Percentiles rank a stretch among this genome's conserved stretches.
Evolutionary conservation across 2,113 vertebrate species (phyloP).

Genomic region (Cryptotis parvus): DNA sequence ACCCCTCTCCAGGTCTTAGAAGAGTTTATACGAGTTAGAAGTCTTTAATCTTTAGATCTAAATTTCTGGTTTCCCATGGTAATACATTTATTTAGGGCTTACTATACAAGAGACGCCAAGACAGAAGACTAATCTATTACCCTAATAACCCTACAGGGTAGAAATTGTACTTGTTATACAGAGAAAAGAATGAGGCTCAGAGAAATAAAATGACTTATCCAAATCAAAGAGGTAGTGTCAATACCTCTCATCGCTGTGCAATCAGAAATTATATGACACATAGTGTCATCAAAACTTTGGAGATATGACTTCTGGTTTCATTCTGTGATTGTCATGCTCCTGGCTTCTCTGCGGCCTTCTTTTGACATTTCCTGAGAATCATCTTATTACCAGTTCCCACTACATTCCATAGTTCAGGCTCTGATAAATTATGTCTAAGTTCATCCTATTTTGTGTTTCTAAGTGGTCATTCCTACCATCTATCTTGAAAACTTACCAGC

Average conservation of each 20-base stretch:
- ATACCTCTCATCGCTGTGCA: too few relatives aligned
- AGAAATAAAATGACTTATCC: conserved; percentile 22
- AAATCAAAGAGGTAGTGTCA: neutral
- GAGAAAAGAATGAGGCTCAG: conserved; percentile 5
- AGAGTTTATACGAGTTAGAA: neutral
- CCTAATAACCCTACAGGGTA: conserved; percentile 5
- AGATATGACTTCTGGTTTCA: neutral
- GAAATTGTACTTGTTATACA: neutral
- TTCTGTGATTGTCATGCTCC: neutral
- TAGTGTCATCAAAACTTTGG: neutral
- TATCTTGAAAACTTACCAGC: neutral
- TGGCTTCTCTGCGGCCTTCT: neutral
- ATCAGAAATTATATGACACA: too few relatives aligned
- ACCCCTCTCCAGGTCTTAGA: neutral
- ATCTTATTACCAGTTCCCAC: neutral
- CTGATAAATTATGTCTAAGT: neutral
- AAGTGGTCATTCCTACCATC: neutral
- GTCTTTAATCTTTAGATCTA: conserved; percentile 11
- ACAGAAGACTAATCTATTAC: neutral
- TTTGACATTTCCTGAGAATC: neutral
- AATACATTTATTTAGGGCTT: conserved; percentile 12
- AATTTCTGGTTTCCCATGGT: neutral
- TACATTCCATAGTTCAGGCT: neutral
- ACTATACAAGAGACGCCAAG: neutral
- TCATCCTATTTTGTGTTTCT: neutral